Evolutionary conservation across 1,140 invertebrate species (phyloP).

Genomic region (Drepana arcuata): DNA sequence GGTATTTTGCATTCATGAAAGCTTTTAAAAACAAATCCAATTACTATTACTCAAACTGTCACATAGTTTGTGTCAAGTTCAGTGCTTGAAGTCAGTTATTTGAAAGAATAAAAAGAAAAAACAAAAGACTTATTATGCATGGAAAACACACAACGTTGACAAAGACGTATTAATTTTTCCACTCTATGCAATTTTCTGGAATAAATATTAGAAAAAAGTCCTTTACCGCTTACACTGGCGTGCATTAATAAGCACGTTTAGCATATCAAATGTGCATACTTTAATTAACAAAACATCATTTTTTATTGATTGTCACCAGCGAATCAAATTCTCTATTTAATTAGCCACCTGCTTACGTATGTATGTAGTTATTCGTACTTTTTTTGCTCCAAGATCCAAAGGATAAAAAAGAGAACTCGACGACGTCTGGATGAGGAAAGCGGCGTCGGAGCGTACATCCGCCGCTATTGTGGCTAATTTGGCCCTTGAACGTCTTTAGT

Average conservation of each 20-base stretch:
- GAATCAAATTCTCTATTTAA: constrained; percentile 50
- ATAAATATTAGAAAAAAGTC: neutral
- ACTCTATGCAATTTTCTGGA: constrained; percentile 8
- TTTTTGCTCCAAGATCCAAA: constrained; percentile 7
- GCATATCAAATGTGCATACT: constrained; percentile 10
- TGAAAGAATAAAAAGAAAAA: too few species aligned
- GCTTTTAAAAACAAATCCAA: too few species aligned
- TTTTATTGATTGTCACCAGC: constrained; percentile 21
- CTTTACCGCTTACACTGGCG: neutral
- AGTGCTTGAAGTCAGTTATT: too few species aligned
- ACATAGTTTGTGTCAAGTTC: too few species aligned
- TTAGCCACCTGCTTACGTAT: constrained; percentile 48
- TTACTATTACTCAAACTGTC: too few species aligned
- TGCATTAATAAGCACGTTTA: constrained; percentile 19
- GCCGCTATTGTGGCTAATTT: constrained; percentile 15
- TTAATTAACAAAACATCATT: neutral
- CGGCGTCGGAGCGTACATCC: constrained; percentile 42
- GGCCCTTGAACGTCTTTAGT: constrained; percentile 26
- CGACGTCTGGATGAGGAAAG: constrained; percentile 19
- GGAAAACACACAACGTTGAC: constrained; percentile 9
- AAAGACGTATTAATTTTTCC: constrained; percentile 10
- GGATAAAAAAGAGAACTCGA: constrained; percentile 15
- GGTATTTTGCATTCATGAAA: too few species aligned
- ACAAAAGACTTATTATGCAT: constrained; percentile 14
- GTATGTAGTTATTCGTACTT: constrained; percentile 19